A percentile compares a stretch with the other conserved stretches of the same genome.
Evolutionary conservation across 2,113 vertebrate genomes (phyloP).

Genomic region (Archocentrus centrarchus): DNA sequence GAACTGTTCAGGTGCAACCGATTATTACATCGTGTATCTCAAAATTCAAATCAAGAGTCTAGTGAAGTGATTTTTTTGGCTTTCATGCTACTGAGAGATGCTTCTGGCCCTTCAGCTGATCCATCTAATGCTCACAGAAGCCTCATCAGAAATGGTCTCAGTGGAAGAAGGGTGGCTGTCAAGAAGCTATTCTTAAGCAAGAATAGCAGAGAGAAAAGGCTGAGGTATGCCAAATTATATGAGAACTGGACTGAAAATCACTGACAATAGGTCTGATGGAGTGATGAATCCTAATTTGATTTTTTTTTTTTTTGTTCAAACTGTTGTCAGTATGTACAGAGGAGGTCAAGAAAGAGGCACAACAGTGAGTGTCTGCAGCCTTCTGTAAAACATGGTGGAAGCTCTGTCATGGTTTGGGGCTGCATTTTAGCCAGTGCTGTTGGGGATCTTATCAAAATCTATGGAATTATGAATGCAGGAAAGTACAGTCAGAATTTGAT

Average conservation of each 20-base stretch:
- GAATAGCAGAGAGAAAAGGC: background rate
- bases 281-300: background rate
- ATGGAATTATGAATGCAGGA: background rate
- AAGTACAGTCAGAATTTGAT: background rate
- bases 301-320: background rate
- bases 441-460: background rate
- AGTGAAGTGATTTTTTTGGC: too few relatives aligned
- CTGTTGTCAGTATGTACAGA: background rate
- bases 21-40: too few relatives aligned
- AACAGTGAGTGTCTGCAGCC: background rate
- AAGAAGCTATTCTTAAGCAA: background rate
- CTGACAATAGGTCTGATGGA: background rate
- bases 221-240: background rate
- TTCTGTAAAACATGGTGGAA: background rate
- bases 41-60: too few relatives aligned
- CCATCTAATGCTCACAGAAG: too few relatives aligned
- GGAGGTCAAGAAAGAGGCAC: background rate
- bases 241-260: background rate
- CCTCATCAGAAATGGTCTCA: too few relatives aligned
- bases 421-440: background rate
- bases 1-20: too few relatives aligned
- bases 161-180: background rate
- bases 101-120: too few relatives aligned
- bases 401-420: background rate
- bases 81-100: too few relatives aligned